phyloP scores from a whole-genome alignment of 2,113 vertebrate genomes.

The Paracanthobrama guichenoti region DNA sequence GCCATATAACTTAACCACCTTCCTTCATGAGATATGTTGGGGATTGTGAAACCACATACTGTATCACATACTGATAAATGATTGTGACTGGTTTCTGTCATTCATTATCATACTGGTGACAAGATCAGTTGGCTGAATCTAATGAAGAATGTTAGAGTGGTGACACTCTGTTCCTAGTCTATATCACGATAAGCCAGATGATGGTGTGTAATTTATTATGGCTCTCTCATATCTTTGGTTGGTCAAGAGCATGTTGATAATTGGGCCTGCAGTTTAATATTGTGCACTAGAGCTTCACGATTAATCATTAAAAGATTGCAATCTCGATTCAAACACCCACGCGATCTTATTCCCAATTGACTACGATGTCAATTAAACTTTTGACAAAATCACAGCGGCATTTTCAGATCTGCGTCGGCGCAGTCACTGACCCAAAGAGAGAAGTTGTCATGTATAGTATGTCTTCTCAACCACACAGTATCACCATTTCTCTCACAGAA shows the following conservation, averaged over 20 bases:
- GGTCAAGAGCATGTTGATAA: slow-evolving; percentile 17
- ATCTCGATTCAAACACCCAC: too few species aligned
- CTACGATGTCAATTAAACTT: too few species aligned
- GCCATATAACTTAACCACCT: not conserved
- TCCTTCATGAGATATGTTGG: not conserved
- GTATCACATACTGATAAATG: not conserved
- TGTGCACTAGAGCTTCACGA: too few species aligned
- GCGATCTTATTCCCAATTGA: too few species aligned
- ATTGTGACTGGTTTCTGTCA: not conserved
- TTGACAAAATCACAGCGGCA: too few species aligned
- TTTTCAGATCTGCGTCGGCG: too few species aligned
- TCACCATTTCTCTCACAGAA: too few species aligned
- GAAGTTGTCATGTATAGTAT: too few species aligned
- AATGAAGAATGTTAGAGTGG: slow-evolving; percentile 2
- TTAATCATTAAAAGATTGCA: too few species aligned
- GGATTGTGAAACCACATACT: not conserved
- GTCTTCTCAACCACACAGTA: too few species aligned
- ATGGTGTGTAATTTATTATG: not conserved
- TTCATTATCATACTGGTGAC: not conserved
- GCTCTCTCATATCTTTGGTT: not conserved
- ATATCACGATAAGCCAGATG: not conserved
- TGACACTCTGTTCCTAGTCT: not conserved
- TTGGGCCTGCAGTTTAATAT: not conserved
- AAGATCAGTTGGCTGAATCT: slow-evolving; percentile 14
- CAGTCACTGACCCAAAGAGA: too few species aligned